These are phyloP conservation scores for Bettongia penicillata DNA, from an alignment of 2,113 vertebrate species.

Conservation along the genomic window DNA sequence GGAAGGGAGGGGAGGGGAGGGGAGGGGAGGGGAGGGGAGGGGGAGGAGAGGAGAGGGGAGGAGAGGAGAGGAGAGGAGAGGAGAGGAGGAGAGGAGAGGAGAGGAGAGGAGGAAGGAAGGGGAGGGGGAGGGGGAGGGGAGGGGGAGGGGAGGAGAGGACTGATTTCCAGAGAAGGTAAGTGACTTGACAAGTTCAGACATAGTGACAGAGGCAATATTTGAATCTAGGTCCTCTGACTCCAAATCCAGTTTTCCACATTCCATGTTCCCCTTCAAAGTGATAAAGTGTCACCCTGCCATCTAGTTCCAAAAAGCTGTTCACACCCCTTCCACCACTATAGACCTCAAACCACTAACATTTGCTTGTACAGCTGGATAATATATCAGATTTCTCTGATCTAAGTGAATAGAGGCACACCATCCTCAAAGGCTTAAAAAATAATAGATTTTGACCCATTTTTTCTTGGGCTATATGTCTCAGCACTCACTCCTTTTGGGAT, in stretches of 20 bases:
- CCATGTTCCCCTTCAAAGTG: neutral
- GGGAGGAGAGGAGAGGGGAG: too few relatives aligned
- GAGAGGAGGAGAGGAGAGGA: too few relatives aligned
- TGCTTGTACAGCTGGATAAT: conserved; percentile 10
- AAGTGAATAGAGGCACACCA: conserved; percentile 10
- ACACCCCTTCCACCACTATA: neutral
- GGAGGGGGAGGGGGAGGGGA: neutral
- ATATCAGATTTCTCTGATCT: conserved; percentile 18
- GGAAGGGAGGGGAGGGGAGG: too few relatives aligned
- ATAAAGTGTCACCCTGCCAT: neutral
- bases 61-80: too few relatives aligned
- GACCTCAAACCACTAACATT: neutral
- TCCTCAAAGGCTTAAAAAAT: neutral
- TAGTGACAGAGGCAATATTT: neutral
- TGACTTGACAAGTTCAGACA: neutral
- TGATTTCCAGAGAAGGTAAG: neutral
- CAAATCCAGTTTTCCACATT: neutral
- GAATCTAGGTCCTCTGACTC: neutral
- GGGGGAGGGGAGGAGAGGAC: neutral
- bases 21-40: too few relatives aligned
- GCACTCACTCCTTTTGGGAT: neutral
- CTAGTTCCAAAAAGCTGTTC: neutral
- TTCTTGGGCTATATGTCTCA: neutral
- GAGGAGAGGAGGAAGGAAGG: too few relatives aligned
- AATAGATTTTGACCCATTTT: neutral